Base-by-base conservation (phyloP, 2,113 vertebrate species). In the Halcyon senegalensis region DNA sequence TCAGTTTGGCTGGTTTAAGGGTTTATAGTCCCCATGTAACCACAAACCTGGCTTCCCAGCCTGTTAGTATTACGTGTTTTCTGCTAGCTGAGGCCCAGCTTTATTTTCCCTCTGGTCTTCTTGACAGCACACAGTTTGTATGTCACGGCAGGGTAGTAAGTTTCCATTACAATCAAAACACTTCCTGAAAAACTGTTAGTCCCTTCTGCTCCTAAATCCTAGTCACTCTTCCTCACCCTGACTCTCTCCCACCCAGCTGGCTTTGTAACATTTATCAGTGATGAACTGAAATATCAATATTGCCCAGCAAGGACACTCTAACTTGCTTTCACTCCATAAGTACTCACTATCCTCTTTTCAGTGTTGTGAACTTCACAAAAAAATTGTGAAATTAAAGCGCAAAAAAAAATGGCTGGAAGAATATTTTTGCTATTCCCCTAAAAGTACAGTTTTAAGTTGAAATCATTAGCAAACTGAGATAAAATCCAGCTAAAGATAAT, bases 121-220 rank as follows among this genome's bases (percentile, higher is more conserved):
- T 53, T 68, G 51, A 94, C 77, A 89, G 48, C 64, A 64, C 37
- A 33, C 35, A 77, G n/a, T 78, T 66, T 90, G 35, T 64, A 53
- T 87, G 89, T 96, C 51, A 67, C 31, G 43, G 62, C 63, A 59
- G 35, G 18, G 43, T 24, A 58, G 1, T 35, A 84, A 82, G 44
- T 75, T 89, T 77, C 85, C 73, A 75, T 94, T 77, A 82, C 93
- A 84, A 41, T 7, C 23, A 73, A 93, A 94, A 67, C 30, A 69
- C 41, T 69, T n/a, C 31, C 59, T 76, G 63, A 73, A 85, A 86
- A 89, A 62, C 7, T 11, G 7, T 23, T 59, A 37, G n/a, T 48
- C 19, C n/a, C 15, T 91, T 80, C 63, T 66, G 12, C 11, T 25
- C 25, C 9, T 25, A n/a, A 33, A n/a, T 30, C 31, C 43, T 21